Base-by-base conservation (phyloP, 2,113 vertebrate species). In the Ibidorhyncha struthersii region DNA sequence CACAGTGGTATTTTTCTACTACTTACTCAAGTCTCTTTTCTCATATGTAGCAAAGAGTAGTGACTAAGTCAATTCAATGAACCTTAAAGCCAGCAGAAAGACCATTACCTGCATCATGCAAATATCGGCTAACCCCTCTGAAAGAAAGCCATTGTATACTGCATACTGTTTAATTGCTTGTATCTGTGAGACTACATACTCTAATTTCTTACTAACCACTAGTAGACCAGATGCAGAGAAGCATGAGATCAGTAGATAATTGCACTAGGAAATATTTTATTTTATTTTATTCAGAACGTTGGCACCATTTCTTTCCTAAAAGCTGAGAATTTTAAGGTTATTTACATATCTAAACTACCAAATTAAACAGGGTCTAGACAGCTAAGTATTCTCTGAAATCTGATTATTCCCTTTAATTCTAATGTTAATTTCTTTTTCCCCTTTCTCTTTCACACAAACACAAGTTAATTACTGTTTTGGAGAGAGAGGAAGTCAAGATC, bases 81-180 rank as follows among this genome's bases (percentile, higher is more conserved):
- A 23, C 50, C 32, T 80, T 50, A 38, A 91, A 92, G 26, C 12
- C 29, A 52, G 23, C 10, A 85, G 20, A 56, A 19, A 62, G 3
- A 50, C 25, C 59, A 34, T 49, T 52, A 40, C 6, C 27, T 71
- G 27, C 8, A 78, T 53, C 15, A 61, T 21, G 4, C 5, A 58
- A 62, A 8, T 41, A 41, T 38, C 0, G 0, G 8, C 38, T 65
- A 63, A 76, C 6, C 4, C 2, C 18, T 87, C 52, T 41, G n/a
- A 50, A 74, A 84, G 81, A 72, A 41, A 2, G 8, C 3, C 9
- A 20, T 14, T 5, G 0, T 12, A 22, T 47, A 65, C 32, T 29
- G 16, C 14, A 66, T 36, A 15, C 22, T 29, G 5, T 66, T 86
- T 56, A 29, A 61, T 41, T 62, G 3, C 10, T 91, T 74, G 36